Conservation (phyloP, 1,140 invertebrate species). For the Cheumatopsyche charites region DNA sequence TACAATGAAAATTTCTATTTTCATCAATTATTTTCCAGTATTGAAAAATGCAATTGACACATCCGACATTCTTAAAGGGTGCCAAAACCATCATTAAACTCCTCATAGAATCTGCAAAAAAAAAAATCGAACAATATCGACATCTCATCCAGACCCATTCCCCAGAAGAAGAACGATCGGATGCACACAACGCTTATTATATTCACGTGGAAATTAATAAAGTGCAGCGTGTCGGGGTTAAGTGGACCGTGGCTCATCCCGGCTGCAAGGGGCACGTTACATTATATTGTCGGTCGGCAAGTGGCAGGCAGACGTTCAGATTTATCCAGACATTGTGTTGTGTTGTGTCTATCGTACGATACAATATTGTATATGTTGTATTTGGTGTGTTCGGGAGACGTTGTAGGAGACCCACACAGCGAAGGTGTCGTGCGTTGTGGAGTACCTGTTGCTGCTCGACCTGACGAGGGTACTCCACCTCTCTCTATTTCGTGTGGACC, state of each 20-base stretch:
- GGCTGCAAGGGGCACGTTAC: slow-evolving; percentile 36
- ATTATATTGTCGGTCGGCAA: slow-evolving; percentile 34
- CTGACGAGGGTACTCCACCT: too few species aligned
- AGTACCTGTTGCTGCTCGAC: too few species aligned
- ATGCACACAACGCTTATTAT: background rate
- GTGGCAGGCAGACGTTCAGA: slow-evolving; percentile 35
- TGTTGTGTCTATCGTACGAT: background rate
- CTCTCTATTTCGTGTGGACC: background rate
- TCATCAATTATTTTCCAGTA: too few species aligned
- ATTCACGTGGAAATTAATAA: slow-evolving; percentile 32
- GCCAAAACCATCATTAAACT: too few species aligned
- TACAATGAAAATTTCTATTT: too few species aligned
- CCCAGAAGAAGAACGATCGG: too few species aligned
- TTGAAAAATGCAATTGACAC: too few species aligned
- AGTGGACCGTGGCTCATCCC: slow-evolving; percentile 33
- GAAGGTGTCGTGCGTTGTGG: too few species aligned
- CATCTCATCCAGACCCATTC: background rate
- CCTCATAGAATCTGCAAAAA: too few species aligned
- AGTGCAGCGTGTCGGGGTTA: slow-evolving; percentile 31
- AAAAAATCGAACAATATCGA: background rate
- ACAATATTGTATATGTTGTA: background rate
- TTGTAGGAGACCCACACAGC: background rate
- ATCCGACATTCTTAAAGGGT: too few species aligned
- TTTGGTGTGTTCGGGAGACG: background rate
- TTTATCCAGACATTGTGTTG: slow-evolving; percentile 19